Conservation (phyloP, 2,888 invertebrate genomes). For the Trypoxylon attenuatum region DNA sequence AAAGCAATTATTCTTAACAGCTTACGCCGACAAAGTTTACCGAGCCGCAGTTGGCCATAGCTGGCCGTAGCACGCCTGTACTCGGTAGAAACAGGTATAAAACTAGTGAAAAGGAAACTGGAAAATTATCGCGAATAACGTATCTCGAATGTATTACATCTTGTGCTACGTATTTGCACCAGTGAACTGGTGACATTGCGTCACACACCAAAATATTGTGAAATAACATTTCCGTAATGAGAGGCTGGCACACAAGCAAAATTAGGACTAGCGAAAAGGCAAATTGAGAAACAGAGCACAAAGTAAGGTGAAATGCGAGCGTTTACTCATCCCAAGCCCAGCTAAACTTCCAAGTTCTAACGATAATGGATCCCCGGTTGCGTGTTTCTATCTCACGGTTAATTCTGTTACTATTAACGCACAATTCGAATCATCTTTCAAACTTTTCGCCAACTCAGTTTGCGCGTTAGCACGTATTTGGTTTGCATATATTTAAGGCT, state of each 20-base stretch:
- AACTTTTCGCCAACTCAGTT: constrained; percentile 9
- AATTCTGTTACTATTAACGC: not conserved
- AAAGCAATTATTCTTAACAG: not conserved
- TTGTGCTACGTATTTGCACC: too few species aligned
- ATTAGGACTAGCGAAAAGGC: not conserved
- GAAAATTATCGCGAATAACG: not conserved
- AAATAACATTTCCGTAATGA: constrained; percentile 38
- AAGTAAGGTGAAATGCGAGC: not conserved
- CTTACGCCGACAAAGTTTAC: not conserved
- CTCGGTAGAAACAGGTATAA: not conserved
- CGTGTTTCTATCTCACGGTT: too few species aligned
- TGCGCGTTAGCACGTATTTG: not conserved
- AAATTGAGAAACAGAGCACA: constrained; percentile 23
- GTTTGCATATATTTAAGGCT: not conserved
- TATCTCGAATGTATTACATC: not conserved
- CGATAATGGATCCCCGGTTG: not conserved
- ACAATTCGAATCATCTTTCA: constrained; percentile 21
- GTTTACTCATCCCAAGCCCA: too few species aligned
- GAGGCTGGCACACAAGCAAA: constrained; percentile 3
- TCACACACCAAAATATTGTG: constrained; percentile 1
- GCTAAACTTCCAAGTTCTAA: not conserved
- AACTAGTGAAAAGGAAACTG: not conserved
- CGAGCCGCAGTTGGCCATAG: not conserved
- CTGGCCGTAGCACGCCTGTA: not conserved
- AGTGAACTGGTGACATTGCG: not conserved